Evolutionary conservation across 2,797 vertebrate genomes (phyloP), one percentile per base, ranked within the genome.

Genomic region (Myotis findleyi): DNA sequence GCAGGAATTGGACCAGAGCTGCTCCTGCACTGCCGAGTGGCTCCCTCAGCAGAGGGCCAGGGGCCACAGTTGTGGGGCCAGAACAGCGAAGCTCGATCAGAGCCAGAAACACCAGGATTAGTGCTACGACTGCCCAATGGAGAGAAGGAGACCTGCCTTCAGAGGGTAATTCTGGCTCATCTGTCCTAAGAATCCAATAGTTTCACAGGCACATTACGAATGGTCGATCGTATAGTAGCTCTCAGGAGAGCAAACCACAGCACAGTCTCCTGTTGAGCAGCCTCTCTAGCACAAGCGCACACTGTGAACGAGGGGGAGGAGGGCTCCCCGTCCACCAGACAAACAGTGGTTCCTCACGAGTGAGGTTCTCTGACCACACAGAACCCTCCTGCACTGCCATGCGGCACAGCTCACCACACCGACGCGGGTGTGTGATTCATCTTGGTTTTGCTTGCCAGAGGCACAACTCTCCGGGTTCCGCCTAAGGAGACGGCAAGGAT

Each of bases 131-230:
- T 7, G 20, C 64, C 7, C 3, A n/a, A 64, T 25, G 71, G 21
- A 83, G 5, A 33, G 3, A 44, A 62, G 2, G 47, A 79, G 49
- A 73, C 6, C 49, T 33, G 17, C 64, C 44, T 57, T 21, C 87
- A 18, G 62, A 68, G 27, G 82, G n/a, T 20, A 62, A 38, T 69
- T 87, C 44, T 75, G 27, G 49, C 38, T 81, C 73, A 41, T 49
- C 20, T n/a, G 66, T 33, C n/a, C 68, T 38, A 88, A 72, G 76
- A 72, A 11, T 13, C 36, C 66, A 88, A 5, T 1, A 5, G 71
- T 38, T 53, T 89, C 64, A 77, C 8, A 44, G 91, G 30, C 41
- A 88, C 92, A 82, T 83, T 66, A 91, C n/a, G 30, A 80, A 89
- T 57, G 36, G 80, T 33, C 51, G n/a, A 87, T 38, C 76, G 91